Evolutionary conservation across 2,113 vertebrate genomes (phyloP).

Genomic region (Cebus imitator): DNA sequence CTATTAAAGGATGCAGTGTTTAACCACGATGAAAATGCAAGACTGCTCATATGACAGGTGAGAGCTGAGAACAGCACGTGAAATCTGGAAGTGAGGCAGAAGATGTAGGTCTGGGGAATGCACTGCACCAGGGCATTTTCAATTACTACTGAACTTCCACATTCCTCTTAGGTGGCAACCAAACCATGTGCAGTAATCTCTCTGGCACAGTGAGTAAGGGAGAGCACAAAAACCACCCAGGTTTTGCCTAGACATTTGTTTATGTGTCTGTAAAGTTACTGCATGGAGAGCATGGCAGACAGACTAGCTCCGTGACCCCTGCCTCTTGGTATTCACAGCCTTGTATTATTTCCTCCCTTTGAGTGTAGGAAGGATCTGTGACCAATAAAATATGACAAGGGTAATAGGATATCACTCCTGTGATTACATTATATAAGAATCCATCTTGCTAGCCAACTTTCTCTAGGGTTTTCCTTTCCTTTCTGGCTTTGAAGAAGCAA

Average conservation of each 20-base stretch:
- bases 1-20: not conserved
- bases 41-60: not conserved
- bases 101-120: not conserved
- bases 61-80: not conserved
- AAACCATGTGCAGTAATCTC: not conserved
- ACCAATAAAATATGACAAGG: not conserved
- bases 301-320: not conserved
- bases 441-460: not conserved
- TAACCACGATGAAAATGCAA: not conserved
- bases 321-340: rapidly evolving
- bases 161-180: not conserved
- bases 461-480: not conserved
- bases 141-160: not conserved
- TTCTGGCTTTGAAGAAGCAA: not conserved
- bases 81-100: not conserved
- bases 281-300: not conserved
- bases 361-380: not conserved
- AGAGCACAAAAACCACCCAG: not conserved
- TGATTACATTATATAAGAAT: not conserved
- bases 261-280: not conserved
- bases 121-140: not conserved
- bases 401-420: not conserved
- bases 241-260: not conserved
- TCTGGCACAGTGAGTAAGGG: not conserved
- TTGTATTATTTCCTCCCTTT: not conserved